phyloP scores from a whole-genome alignment of 2,888 invertebrate species.

The Pseudococcus longispinus region DNA sequence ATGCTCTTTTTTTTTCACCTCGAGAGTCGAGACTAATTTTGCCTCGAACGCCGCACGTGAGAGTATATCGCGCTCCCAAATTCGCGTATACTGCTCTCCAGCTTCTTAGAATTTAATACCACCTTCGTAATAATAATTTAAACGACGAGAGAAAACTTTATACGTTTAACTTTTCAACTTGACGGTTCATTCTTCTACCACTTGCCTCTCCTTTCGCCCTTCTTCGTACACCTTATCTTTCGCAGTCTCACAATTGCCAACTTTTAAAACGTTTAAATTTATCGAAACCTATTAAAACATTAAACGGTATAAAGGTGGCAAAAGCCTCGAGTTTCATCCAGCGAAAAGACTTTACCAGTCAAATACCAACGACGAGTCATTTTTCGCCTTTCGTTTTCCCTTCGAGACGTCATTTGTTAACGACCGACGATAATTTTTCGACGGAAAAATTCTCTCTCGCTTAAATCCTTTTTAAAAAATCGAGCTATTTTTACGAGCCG shows the following conservation, averaged over 20 bases:
- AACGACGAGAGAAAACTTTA: background rate
- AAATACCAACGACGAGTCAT: slow-evolving; percentile 12
- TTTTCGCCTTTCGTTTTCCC: background rate
- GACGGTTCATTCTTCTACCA: background rate
- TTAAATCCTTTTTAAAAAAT: background rate
- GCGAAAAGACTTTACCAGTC: background rate
- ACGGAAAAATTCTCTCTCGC: background rate
- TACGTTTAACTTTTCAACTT: slow-evolving; percentile 1
- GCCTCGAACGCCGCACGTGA: too few relatives aligned
- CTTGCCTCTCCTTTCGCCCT: background rate
- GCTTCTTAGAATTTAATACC: background rate
- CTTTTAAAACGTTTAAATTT: slow-evolving; percentile 32
- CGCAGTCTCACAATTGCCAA: background rate
- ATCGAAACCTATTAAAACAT: slow-evolving; percentile 37
- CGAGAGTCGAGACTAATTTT: background rate
- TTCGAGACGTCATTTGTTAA: slow-evolving; percentile 25
- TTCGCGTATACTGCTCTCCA: background rate
- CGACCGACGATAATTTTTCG: background rate
- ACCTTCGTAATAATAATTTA: background rate
- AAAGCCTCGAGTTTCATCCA: background rate
- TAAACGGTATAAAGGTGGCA: slow-evolving; percentile 21
- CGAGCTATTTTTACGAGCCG: background rate
- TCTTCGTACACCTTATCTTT: background rate
- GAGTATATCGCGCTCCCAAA: background rate
- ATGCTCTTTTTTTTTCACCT: background rate